Evolutionary conservation across 1,140 invertebrate species (phyloP).

Genomic region (Trichogramma pretiosum): DNA sequence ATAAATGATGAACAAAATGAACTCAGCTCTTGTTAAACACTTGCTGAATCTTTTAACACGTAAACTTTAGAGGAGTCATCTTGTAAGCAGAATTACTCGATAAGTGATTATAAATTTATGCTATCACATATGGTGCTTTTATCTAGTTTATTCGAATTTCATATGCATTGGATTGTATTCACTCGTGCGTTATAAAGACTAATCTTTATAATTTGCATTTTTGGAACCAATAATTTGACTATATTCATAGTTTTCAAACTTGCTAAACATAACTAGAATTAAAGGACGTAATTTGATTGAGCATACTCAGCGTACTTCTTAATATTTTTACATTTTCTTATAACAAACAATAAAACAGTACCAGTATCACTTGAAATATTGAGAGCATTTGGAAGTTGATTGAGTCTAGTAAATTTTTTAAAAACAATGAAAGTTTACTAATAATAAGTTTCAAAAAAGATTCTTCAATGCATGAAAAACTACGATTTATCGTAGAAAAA

Average conservation of each 20-base stretch:
- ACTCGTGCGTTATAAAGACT: not conserved
- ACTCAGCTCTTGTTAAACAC: not conserved
- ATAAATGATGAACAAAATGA: constrained; percentile 1
- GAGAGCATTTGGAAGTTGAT: not conserved
- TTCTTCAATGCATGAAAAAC: not conserved
- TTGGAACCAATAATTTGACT: no score
- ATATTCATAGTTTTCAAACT: no score
- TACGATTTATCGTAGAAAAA: no score
- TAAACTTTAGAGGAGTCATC: no score
- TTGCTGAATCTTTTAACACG: not conserved
- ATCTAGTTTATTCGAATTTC: not conserved
- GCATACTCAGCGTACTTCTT: no score
- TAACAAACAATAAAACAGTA: no score
- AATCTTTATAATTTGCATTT: constrained; percentile 4
- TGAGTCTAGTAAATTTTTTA: not conserved
- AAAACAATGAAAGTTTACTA: not conserved
- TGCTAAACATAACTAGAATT: no score
- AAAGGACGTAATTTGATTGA: no score
- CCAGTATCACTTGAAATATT: no score
- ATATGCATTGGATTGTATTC: not conserved
- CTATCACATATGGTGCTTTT: constrained; percentile 9
- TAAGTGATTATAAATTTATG: no score
- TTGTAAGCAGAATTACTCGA: no score
- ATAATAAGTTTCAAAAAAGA: not conserved
- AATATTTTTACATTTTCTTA: no score